Evolutionary conservation across 2,113 vertebrate species (phyloP).

Genomic region (Paraplagusia blochii): DNA sequence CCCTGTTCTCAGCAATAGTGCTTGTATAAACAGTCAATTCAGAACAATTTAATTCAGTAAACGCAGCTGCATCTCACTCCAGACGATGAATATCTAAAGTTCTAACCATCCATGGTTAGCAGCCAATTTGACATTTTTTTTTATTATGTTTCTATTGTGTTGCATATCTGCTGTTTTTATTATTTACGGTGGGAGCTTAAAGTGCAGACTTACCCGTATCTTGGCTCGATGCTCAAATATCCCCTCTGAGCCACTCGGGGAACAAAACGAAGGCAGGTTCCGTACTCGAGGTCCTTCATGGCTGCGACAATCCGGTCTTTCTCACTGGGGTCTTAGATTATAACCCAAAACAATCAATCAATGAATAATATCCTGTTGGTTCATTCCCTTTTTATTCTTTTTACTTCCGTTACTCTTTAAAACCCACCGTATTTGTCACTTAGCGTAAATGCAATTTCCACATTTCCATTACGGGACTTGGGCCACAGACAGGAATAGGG

Average conservation of each 20-base stretch:
- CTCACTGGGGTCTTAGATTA: conserved; percentile 13
- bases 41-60: no score
- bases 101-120: no score
- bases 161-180: no score
- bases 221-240: conserved; percentile 49
- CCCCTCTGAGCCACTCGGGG: neutral
- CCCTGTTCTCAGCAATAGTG: no score
- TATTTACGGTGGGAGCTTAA: neutral
- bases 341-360: neutral
- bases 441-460: conserved; percentile 36
- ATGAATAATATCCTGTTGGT: neutral
- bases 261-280: conserved; percentile 62
- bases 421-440: conserved; percentile 40
- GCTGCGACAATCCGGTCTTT: neutral
- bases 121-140: no score
- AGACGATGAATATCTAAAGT: no score
- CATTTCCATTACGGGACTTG: conserved; percentile 42
- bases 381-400: no score
- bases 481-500: conserved; percentile 40
- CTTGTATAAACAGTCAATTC: no score
- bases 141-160: no score
- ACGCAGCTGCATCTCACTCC: no score
- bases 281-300: conserved; percentile 23
- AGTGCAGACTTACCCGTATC: conserved; percentile 47
- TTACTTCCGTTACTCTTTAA: neutral